Conservation (phyloP, 2,888 invertebrate genomes). For the Clanis bilineata region DNA sequence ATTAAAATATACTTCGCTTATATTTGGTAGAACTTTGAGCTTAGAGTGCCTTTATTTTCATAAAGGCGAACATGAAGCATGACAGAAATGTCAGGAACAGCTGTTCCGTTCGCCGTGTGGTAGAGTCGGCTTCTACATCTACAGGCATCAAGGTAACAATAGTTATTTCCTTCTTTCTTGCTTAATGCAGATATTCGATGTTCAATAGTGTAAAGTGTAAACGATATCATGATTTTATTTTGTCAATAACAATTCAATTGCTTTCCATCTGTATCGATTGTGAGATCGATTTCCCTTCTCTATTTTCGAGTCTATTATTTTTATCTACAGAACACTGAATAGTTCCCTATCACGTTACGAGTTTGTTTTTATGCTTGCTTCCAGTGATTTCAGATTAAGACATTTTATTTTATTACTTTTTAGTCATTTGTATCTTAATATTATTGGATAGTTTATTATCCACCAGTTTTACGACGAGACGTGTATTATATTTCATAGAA, state of each 20-base stretch:
- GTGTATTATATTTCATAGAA: not conserved
- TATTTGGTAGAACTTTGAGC: too few relatives aligned
- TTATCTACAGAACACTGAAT: not conserved
- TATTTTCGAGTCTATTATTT: not conserved
- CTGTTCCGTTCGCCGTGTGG: too few relatives aligned
- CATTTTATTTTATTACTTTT: constrained; percentile 1
- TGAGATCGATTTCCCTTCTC: not conserved
- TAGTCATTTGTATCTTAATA: not conserved
- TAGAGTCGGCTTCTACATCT: too few relatives aligned
- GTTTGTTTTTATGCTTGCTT: not conserved
- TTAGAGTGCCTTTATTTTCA: too few relatives aligned
- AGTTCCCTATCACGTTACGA: not conserved
- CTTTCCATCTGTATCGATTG: not conserved
- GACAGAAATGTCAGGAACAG: too few relatives aligned
- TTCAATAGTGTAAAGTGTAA: too few relatives aligned
- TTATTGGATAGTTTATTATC: not conserved
- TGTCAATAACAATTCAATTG: not conserved
- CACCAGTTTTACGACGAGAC: not conserved
- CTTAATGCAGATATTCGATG: too few relatives aligned
- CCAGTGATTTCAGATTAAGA: not conserved
- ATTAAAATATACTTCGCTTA: too few relatives aligned
- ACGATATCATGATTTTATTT: not conserved
- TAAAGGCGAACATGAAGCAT: too few relatives aligned
- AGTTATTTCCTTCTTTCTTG: too few relatives aligned
- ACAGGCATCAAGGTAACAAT: too few relatives aligned